Base-by-base conservation (phyloP, 1,140 invertebrate genomes). In the Heterodera schachtii region DNA sequence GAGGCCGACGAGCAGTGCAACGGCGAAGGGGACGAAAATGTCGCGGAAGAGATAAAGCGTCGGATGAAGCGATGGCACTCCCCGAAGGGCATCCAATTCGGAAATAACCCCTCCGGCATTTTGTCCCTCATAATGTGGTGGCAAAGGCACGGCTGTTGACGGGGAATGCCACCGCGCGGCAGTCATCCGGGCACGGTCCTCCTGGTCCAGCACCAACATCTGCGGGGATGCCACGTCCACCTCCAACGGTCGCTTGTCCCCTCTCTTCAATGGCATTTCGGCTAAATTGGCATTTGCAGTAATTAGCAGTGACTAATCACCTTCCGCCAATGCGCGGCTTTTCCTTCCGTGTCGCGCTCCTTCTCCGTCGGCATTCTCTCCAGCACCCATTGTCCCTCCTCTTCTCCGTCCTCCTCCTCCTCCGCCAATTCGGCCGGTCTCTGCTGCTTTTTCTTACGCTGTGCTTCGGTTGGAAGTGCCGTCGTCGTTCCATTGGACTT, bases 181-280 rank as follows among this genome's bases (percentile, higher is more conserved):
- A 41, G 31, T 64, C 46, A 78, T 78, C 49, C 64, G 77, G 1
- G 64, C 77, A 64, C 49, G 70, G 66, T 78, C 77, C n/a, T 78
- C 77, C 3, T 46, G 49, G 57, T 78, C 77, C 49, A 78, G 66
- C 11, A 78, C 77, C 66, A 78, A 64, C 77, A 78, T 78, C 44
- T 78, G 77, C 11, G 60, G 77, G 5, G 60, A 78, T 13, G 77
- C 77, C 4, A 78, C 77, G 31, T 78, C 77, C 44, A 78, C 77
- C 44, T 78, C 77, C 70, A 78, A 3, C 66, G 19, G 69, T 41
- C 49, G 49, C 49, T 52, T 52, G 49, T 52, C 11, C 49, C 31
- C 31, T 31, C 9, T 70, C 67, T 70, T 4, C 21, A n/a, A n/a
- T 9, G 9, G 8, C 67, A 16, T 11, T 43, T 70, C 11, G 41